Percentiles rank a stretch among this genome's conserved stretches.
Conservation (phyloP, 92 coral and sea anemone species). For the Bergia puertoricense region DNA sequence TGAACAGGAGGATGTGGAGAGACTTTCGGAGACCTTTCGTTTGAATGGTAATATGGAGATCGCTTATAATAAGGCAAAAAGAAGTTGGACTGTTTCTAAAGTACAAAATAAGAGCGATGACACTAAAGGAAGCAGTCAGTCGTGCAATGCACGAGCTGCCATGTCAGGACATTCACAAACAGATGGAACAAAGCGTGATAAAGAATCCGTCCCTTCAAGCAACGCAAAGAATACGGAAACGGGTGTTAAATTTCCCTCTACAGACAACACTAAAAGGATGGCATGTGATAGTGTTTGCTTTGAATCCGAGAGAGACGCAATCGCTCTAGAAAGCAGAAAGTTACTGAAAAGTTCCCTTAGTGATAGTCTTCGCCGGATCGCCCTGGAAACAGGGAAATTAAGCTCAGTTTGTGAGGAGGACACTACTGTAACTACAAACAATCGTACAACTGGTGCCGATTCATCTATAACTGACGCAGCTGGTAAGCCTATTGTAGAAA, state of each 20-base stretch:
- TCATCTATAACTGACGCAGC: neutral
- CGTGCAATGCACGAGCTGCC: neutral
- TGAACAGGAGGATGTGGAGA: neutral
- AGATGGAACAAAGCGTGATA: neutral
- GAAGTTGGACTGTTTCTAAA: slow-evolving; percentile 17
- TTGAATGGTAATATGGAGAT: neutral
- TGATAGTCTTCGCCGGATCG: neutral
- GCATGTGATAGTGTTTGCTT: neutral
- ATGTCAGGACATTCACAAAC: neutral
- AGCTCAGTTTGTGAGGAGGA: neutral
- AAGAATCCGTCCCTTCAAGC: neutral
- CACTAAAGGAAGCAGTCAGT: neutral
- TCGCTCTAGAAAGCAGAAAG: too few species aligned
- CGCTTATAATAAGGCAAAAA: neutral
- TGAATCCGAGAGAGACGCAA: neutral
- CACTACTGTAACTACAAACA: neutral
- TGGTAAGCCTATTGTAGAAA: neutral
- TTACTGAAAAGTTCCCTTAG: neutral
- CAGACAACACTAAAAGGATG: neutral
- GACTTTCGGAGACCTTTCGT: neutral
- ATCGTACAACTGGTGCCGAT: neutral
- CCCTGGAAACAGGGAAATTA: neutral
- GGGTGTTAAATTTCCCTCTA: neutral
- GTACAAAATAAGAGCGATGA: neutral
- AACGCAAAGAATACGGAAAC: neutral